Conservation (phyloP, 2,113 vertebrate genomes). For the Melanostigma gelatinosum region DNA sequence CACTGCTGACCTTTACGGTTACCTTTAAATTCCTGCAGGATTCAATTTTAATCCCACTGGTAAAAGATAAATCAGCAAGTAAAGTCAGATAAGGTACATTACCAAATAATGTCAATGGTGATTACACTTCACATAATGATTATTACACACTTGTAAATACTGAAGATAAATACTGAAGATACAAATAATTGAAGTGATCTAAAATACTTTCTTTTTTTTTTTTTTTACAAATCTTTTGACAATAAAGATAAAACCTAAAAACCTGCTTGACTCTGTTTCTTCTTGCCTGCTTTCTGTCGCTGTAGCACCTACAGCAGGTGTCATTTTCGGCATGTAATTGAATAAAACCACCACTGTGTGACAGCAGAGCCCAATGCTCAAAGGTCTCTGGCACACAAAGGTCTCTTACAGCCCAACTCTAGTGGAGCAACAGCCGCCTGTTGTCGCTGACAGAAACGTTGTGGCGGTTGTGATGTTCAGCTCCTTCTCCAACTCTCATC, state of each 20-base stretch:
- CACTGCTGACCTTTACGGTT: background rate
- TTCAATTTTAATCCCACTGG: background rate
- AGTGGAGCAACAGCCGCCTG: slow-evolving; percentile 19
- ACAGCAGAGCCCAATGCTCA: slow-evolving; percentile 68
- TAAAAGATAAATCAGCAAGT: background rate
- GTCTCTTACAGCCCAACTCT: slow-evolving; percentile 48
- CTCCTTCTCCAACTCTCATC: slow-evolving; percentile 61
- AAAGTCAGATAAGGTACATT: too few species aligned
- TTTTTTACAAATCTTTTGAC: too few species aligned
- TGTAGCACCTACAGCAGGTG: slow-evolving; percentile 6
- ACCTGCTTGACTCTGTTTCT: background rate
- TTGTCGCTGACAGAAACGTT: slow-evolving; percentile 52
- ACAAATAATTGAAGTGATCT: background rate
- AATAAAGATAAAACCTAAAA: slow-evolving; percentile 32
- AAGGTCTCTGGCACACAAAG: slow-evolving; percentile 38
- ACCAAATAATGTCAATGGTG: too few species aligned
- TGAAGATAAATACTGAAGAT: background rate
- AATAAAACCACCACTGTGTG: slow-evolving; percentile 69
- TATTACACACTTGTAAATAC: background rate
- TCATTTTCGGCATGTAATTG: slow-evolving; percentile 56
- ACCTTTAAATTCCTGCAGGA: background rate
- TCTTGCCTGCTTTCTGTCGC: slow-evolving; percentile 11
- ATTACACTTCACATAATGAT: background rate
- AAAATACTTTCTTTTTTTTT: background rate
- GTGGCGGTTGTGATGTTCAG: slow-evolving; percentile 50